Base-by-base conservation (phyloP, 2,797 vertebrate species). In the Tolypeutes matacus region DNA sequence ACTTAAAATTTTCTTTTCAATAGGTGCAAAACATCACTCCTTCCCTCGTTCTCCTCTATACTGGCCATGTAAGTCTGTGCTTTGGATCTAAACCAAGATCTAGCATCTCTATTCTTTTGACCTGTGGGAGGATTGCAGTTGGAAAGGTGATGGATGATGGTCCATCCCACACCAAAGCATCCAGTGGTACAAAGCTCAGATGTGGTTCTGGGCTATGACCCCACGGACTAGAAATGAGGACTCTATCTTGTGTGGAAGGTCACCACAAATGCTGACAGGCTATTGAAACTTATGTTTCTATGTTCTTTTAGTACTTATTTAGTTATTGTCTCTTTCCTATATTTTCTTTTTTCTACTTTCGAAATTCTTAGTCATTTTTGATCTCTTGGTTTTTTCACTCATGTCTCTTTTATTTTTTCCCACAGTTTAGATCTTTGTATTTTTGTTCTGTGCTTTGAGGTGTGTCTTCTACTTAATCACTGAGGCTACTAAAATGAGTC, bases 21-120 rank as follows among this genome's bases (percentile, higher is more conserved):
- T 99, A 99, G 99, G 99, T 99, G 99, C 99, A 99, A 99, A 99
- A 99, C 98, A 98, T 98, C 98, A 98, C 98, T 98, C 98, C 98
- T 98, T 98, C 98, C 98, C 98, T 98, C 98, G 97, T 98, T 98
- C 97, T 98, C 97, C 98, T 98, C 98, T 97, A 98, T 98, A 98
- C 98, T 98, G 98, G 98, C 98, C 98, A 98, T 96, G 97, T 98
- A 98, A 98, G 98, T 98, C 98, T 97, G 86, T 97, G 97, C 98
- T 98, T 98, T 98, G 46, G 11, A 46, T 46, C 46, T 97, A 98
- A 97, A 97, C 96, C 97, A 97, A 98, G 98, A 97, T 97, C 98
- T 94, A 29, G 94, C 98, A 46, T 98, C 98, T 98, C 95, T 98
- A 98, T 21, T 98, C 86, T 93, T 97, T 98, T 97, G 97, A 98